Evolutionary conservation across 2,113 vertebrate genomes (phyloP).

Genomic region (Alligator mississippiensis): DNA sequence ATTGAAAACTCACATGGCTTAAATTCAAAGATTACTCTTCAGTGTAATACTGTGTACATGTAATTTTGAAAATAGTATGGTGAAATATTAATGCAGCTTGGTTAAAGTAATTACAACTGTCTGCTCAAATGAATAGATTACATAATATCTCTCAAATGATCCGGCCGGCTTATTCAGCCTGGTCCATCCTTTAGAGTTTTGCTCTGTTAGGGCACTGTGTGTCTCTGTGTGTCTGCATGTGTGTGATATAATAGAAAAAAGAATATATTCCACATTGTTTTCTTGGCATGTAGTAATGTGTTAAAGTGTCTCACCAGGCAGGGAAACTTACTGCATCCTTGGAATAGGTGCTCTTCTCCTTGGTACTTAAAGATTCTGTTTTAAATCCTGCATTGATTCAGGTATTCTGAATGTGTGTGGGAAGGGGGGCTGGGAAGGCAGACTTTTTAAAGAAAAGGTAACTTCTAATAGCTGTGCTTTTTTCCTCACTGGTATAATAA

Average conservation of each 20-base stretch:
- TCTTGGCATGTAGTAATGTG: not conserved
- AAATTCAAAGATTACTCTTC: not conserved
- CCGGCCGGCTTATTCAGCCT: fast-evolving
- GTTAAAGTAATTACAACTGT: not conserved
- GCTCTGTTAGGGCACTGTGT: not conserved
- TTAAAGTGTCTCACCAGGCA: not conserved
- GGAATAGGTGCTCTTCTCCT: not conserved
- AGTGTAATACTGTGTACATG: not conserved
- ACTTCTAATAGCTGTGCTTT: not conserved
- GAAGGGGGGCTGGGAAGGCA: not conserved
- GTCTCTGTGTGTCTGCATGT: not conserved
- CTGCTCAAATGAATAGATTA: not conserved
- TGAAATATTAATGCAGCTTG: not conserved
- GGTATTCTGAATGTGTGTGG: not conserved
- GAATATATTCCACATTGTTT: not conserved
- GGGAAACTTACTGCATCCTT: not conserved
- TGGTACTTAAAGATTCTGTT: not conserved
- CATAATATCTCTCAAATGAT: not conserved
- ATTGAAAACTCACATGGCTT: fast-evolving
- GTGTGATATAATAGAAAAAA: not conserved
- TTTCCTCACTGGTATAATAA: not conserved
- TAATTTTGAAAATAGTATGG: not conserved
- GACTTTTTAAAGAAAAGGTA: not conserved
- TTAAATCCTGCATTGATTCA: not conserved
- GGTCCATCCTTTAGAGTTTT: fast-evolving